Evolutionary conservation across 1,140 invertebrate genomes (phyloP).

Genomic region (Zophobas atratus): DNA sequence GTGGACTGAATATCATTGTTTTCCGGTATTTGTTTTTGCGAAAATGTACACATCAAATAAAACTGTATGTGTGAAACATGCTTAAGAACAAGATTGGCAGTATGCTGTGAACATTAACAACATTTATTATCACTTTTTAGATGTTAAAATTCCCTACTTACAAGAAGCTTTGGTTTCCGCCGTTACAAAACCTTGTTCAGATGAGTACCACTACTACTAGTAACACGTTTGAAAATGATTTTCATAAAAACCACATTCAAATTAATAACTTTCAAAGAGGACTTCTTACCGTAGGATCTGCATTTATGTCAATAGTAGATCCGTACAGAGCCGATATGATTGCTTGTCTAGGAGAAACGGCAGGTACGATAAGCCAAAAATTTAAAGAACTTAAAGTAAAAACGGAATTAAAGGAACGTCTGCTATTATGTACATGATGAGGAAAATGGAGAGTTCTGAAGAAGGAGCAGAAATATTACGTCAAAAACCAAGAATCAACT

Average conservation of each 20-base stretch:
- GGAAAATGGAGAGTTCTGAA: constrained; percentile 71
- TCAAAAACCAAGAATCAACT: constrained; percentile 90
- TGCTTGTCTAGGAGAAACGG: constrained; percentile 92
- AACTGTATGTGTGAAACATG: no score
- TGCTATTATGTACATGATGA: constrained; percentile 79
- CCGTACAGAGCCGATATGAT: constrained; percentile 93
- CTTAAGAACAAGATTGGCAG: no score
- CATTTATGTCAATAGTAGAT: constrained; percentile 80
- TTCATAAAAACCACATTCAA: constrained; percentile 78
- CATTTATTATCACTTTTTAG: background rate
- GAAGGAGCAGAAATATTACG: constrained; percentile 83
- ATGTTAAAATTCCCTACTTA: background rate
- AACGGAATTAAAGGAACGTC: constrained; percentile 62
- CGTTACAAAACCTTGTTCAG: constrained; percentile 4
- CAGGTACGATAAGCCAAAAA: constrained; percentile 71
- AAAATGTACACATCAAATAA: no score
- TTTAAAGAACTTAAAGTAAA: no score
- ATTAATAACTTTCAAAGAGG: constrained; percentile 82
- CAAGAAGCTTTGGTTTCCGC: background rate
- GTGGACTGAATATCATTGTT: no score
- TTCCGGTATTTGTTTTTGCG: no score
- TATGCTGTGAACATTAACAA: no score
- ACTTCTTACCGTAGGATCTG: constrained; percentile 86
- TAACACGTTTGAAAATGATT: constrained; percentile 69
- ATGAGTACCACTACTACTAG: background rate